Base-by-base conservation (phyloP, 2,797 vertebrate genomes). In the Nyctibius grandis region DNA sequence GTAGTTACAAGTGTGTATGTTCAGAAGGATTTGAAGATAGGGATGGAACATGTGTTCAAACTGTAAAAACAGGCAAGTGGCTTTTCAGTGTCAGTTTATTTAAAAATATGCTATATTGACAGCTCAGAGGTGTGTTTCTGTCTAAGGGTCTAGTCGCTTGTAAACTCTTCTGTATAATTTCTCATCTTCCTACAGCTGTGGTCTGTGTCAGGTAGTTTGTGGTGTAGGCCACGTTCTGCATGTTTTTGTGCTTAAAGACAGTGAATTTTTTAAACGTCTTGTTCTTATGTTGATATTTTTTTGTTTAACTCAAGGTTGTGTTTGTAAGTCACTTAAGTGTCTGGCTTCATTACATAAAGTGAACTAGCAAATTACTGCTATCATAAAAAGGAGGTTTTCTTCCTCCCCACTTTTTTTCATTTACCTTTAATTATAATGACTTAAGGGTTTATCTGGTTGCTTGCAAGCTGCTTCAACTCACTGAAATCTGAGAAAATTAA, bases 1-100 rank as follows among this genome's bases (percentile, higher is more conserved):
- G 99, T 65, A 98, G 98, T 95, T 99, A 98, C 65, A 95, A 94
- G 61, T 99, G 99, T 67, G 88, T 97, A 50, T 99, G 99, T 85
- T 91, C 96, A 6, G 95, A 96, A 6, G 98, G 99, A 26, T 98
- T 98, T 47, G 97, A 98, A 91, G 98, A 99, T 22, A 95, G 97
- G 0, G 98, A 98, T 9, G 98, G 96, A 9, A 68, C 93, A 2
- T 99, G 98, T 70, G 85, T 98, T 77, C 96, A 91, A 48, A 50
- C 61, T 4, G 33, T 83, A 15, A 93, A 94, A 85, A 20, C 85
- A 87, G 98, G 98, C 97, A 95, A 97, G 97, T 88, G 70, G 6
- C 91, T 60, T 14, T 74, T 84, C 53, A 72, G 12, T 12, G 25
- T 18, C 48, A 40, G 12, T 74, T 53, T 54, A 59, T 56, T n/a